Evolutionary conservation across 2,113 vertebrate genomes (phyloP).

Genomic region (Polyodon spathula): DNA sequence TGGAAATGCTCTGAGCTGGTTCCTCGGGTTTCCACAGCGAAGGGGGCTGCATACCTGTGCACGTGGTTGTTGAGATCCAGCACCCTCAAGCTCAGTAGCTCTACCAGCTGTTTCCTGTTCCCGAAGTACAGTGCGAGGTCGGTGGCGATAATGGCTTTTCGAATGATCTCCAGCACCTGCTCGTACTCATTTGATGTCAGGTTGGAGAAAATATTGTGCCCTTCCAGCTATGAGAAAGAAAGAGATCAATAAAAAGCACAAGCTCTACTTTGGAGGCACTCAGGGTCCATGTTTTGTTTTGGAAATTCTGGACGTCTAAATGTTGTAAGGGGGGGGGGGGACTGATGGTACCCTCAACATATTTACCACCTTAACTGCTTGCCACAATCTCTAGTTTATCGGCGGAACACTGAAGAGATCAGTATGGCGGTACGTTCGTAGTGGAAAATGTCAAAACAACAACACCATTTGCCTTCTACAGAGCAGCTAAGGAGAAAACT

Average conservation of each 20-base stretch:
- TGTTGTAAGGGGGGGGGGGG: too few species aligned
- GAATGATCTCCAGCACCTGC: conserved; percentile 95
- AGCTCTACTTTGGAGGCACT: conserved; percentile 60
- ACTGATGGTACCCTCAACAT: too few species aligned
- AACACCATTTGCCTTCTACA: too few species aligned
- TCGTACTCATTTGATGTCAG: conserved; percentile 94
- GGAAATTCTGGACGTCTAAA: conserved; percentile 15
- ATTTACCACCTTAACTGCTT: too few species aligned
- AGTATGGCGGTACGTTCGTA: too few species aligned
- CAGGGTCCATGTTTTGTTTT: conserved; percentile 37
- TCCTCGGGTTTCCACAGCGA: too few species aligned
- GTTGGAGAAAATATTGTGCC: conserved; percentile 99
- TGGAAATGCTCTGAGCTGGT: too few species aligned
- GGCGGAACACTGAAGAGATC: too few species aligned
- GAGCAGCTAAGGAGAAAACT: too few species aligned
- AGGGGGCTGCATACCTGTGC: conserved; percentile 65
- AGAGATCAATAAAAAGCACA: conserved; percentile 72
- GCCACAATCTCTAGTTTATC: too few species aligned
- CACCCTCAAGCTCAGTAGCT: conserved; percentile 62
- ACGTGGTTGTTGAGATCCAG: conserved; percentile 86
- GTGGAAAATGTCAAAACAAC: too few species aligned
- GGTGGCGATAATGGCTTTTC: conserved; percentile 97
- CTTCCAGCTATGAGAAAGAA: conserved; percentile 92
- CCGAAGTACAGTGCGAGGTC: conserved; percentile 96
- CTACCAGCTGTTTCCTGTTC: conserved; percentile 87